Base-by-base conservation (phyloP, 2,888 invertebrate genomes). In the Cistogaster globosa region DNA sequence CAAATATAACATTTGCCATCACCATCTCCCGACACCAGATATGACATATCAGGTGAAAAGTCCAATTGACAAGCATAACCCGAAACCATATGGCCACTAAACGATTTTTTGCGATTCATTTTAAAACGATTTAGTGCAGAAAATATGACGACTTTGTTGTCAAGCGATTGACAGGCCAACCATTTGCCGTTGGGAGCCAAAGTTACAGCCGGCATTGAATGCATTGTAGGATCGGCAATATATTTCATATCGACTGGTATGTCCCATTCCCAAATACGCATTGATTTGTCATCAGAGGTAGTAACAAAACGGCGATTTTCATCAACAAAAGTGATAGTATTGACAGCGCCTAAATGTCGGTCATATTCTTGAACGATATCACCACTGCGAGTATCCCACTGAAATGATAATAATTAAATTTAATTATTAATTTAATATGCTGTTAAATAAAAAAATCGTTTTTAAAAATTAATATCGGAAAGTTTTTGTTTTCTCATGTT, bases 261-360 rank as follows among this genome's bases (percentile, higher is more conserved):
- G 91, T 98, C 97, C 99, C 99, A 99, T 94, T 99, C 99, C 99
- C 99, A 99, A 65, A 99, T 98, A 71, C 99, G 94, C 88, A 99
- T 94, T 91, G 98, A 98, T 93, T 99, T 99, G 92, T 99, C 99
- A 92, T 99, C 99, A 0, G 99, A 99, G 0, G 99, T 99, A 18
- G 99, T 98, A 5, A 99, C 99, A 93, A 99, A 99, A 88, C 99
- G 93, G 36, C 99, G 94, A 93, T 99, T 99, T 90, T 99, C 98
- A 92, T 99, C 99, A 1, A 99, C 99, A 93, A 99, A 99, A 0
- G 99, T 99, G 89, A 99, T 99, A 0, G 98, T 96, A 92, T 99
- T 99, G 1, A 99, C 99, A 2, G 99, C 98, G 9, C 99, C 99
- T 87, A 99, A 94, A 94, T 99, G 99, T 1, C 99, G 94, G 93